These are phyloP conservation scores for Cheilosia variabilis DNA, from an alignment of 2,888 invertebrate genomes.

Conservation along the genomic window DNA sequence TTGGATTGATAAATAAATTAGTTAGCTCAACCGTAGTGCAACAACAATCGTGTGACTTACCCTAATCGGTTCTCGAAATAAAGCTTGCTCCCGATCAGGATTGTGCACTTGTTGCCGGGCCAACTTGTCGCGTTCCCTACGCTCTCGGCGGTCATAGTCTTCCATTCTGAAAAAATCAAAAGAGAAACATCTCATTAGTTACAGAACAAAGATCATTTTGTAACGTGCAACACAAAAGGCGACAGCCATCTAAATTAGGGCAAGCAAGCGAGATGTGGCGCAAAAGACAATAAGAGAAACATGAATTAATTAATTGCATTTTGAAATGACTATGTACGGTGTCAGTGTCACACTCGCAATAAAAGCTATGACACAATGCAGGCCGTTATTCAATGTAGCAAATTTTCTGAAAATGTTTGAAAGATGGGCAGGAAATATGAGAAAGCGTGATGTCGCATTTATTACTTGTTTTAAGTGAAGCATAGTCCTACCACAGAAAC, in stretches of 20 bases:
- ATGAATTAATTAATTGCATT: constrained; percentile 34
- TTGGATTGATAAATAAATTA: constrained; percentile 15
- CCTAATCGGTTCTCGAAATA: constrained; percentile 83
- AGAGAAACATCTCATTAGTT: constrained; percentile 16
- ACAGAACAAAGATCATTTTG: background rate
- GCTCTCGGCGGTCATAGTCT: constrained; percentile 82
- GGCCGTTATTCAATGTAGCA: too few species aligned
- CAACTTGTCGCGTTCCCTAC: constrained; percentile 83
- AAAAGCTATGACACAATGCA: too few species aligned
- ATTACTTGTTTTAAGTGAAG: too few species aligned
- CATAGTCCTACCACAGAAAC: too few species aligned
- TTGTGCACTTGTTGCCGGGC: constrained; percentile 82
- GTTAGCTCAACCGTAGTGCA: background rate
- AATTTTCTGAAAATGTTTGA: too few species aligned
- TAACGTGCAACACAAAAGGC: constrained; percentile 31
- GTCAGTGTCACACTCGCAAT: too few species aligned
- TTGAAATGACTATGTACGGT: background rate
- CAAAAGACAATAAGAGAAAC: constrained; percentile 10
- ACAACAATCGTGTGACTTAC: constrained; percentile 75
- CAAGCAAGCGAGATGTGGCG: constrained; percentile 18
- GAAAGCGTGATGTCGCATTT: too few species aligned
- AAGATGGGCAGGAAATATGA: too few species aligned
- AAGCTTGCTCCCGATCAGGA: constrained; percentile 81
- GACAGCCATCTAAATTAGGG: constrained; percentile 10
- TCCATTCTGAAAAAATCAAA: constrained; percentile 80